Evolutionary conservation across 2,888 invertebrate genomes (phyloP), one percentile per base, ranked within the genome.

Genomic region (Orchesella flavescens): DNA sequence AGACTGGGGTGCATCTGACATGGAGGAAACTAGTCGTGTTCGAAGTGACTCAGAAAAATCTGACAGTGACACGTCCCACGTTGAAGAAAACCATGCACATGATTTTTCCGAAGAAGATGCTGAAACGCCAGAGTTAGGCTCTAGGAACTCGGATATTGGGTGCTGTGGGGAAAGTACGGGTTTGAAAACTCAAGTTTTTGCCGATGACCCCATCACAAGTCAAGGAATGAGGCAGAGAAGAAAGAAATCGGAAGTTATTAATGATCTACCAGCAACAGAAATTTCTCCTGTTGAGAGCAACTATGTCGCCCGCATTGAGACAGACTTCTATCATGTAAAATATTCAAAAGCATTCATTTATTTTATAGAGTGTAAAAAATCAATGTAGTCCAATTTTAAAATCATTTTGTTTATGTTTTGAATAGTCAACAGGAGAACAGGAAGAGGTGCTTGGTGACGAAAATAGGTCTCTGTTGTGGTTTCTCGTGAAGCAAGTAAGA

Each of bases 381-480:
- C 34, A 34, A 7, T 34, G 2, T 34, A 2, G 7, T 34, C 7
- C 7, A 34, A 34, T 34, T 2, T 34, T 34, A 4, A 34, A 34
- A n/a, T n/a, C n/a, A n/a, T n/a, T n/a, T n/a, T n/a, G n/a, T n/a
- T n/a, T n/a, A n/a, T n/a, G n/a, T n/a, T n/a, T n/a, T n/a, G n/a
- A n/a, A n/a, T 34, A 34, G 34, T 34, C 34, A 34, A 93, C 93
- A 19, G 95, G 95, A 0, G 95, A 95, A 89, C 94, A 97, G 89
- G 95, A 97, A 1, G 96, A 97, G 89, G 97, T 97, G 89, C 93
- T 98, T 23, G 96, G 95, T 0, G 97, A 98, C 80, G 97, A 98
- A 90, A 97, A 98, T 91, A 97, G 97, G 90, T 96, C 96, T 19
- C 92, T 98, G 61, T 94, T 98, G 88, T 98, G 98, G 97, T 95